Evolutionary conservation across 2,113 vertebrate species (phyloP), one percentile per base, ranked within the genome.

Genomic region (Ciconia maguari): DNA sequence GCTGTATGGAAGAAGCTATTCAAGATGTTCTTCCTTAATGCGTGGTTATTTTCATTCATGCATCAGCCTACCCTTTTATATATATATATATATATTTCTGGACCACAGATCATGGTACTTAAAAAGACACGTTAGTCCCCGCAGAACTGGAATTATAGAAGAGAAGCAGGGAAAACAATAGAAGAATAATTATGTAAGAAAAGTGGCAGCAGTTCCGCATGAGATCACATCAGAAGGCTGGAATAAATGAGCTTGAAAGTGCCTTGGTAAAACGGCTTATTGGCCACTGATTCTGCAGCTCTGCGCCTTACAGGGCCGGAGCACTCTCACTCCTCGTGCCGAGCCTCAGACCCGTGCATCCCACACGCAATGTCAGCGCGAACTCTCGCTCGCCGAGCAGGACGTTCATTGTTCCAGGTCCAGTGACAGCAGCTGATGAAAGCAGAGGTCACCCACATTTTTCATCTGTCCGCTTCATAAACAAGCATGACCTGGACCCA

Each of bases 391-490:
- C 4, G 5, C 29, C 2, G 38, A 19, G 75, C 75, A 3, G 26
- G 0, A 1, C 0, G 58, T 19, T 7, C 48, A 1, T 3, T 48
- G 55, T 27, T 16, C 66, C 49, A 4, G 57, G 55, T 10, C 30
- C 36, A 5, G 1, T 2, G 34, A 15, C 57, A 25, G 68, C 77
- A 64, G 20, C 4, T 41, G n/a, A 4, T 29, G 61, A 16, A 11
- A 60, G 38, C 61, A 22, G 61, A 60, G 78, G 52, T 51, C 78
- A 83, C 70, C 46, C 12, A 7, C 70, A 27, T 75, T 60, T 46
- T 58, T 74, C 87, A 52, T 14, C 78, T 22, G 61, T 22, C 69
- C n/a, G 1, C 86, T 52, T n/a, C 44, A 25, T 32, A 62, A 62
- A 49, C 68, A 38, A 15, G 24, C 52, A 8, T 29, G 78, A 44